Evolutionary conservation across 2,888 invertebrate genomes (phyloP), one percentile per base, ranked within the genome.

Genomic region (Caenorhabditis sp.): DNA sequence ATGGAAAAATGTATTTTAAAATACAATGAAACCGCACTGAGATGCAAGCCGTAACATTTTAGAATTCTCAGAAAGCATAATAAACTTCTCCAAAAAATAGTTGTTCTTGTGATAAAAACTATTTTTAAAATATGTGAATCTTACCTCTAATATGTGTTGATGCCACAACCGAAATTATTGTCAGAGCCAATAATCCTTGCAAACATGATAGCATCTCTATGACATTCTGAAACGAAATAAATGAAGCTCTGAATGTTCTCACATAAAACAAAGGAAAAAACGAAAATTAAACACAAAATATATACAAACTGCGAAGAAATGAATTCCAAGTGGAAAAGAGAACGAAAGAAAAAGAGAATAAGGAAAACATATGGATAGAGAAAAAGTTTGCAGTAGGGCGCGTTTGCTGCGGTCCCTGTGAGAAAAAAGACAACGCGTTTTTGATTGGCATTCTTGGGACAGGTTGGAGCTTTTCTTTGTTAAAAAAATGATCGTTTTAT

Each of bases 311-410:
- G 27, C 31, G 21, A 31, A 12, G 21, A 23, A 20, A 52, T 12
- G 4, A 23, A 23, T 21, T 23, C 17, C 36, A 59, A 53, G 59
- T 38, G n/a, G 25, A 93, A 56, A 17, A 56, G 26, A 93, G 54
- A 17, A 56, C 1, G 49, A 36, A 36, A 62, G 61, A 27, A 27
- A 65, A 10, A 27, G 25, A 7, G 25, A 64, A 54, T 69, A 69
- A 26, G 57, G 52, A 60, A 64, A 56, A 61, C 20, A 54, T 17
- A 60, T 60, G 69, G 60, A 49, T 31, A 7, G 31, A 31, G 31
- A 43, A 17, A 43, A 14, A 43, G 10, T 12, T 5, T 43, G 43
- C 43, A 14, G 14, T 43, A 17, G 43, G 17, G 43, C 43, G 43
- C 5, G 14, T 43, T 43, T 43, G 43, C 17, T 43, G 43, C 3